Conservation (phyloP, 2,797 vertebrate species). For the Thripadectes ignobilis region DNA sequence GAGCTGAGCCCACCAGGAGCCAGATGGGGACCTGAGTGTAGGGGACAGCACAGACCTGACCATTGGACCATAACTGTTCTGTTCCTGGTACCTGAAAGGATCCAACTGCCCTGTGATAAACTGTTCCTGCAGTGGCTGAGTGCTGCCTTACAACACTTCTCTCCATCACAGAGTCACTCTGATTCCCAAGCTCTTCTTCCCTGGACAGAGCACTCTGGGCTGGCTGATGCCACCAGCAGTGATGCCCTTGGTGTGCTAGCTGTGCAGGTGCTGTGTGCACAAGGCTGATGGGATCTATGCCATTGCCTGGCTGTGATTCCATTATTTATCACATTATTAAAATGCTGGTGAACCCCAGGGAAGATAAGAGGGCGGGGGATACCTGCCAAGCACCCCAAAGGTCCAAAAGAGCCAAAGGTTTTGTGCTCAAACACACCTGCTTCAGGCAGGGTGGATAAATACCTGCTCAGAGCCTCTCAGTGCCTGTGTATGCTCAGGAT, state of each 20-base stretch:
- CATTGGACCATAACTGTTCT: fast-evolving
- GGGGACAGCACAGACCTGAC: not conserved
- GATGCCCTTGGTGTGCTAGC: not conserved
- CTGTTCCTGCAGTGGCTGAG: not conserved
- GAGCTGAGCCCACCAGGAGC: not conserved
- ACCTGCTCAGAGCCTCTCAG: not conserved
- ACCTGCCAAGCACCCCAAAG: not conserved
- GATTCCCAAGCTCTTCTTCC: fast-evolving
- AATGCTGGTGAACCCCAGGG: not conserved
- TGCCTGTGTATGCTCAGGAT: fast-evolving
- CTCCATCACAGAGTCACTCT: not conserved
- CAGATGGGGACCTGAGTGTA: fast-evolving
- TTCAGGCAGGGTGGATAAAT: not conserved
- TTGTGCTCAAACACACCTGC: not conserved
- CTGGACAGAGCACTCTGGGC: fast-evolving
- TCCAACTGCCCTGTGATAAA: not conserved
- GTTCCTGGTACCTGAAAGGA: not conserved
- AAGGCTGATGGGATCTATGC: not conserved
- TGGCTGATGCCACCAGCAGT: fast-evolving
- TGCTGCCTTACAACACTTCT: not conserved
- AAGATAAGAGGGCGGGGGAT: not conserved
- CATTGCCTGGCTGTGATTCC: not conserved
- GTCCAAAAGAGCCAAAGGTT: not conserved
- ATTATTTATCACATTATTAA: fast-evolving
- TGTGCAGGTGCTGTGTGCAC: not conserved